These are phyloP conservation scores for Lepidostoma basale DNA, from an alignment of 1,140 invertebrate genomes.

Conservation along the genomic window DNA sequence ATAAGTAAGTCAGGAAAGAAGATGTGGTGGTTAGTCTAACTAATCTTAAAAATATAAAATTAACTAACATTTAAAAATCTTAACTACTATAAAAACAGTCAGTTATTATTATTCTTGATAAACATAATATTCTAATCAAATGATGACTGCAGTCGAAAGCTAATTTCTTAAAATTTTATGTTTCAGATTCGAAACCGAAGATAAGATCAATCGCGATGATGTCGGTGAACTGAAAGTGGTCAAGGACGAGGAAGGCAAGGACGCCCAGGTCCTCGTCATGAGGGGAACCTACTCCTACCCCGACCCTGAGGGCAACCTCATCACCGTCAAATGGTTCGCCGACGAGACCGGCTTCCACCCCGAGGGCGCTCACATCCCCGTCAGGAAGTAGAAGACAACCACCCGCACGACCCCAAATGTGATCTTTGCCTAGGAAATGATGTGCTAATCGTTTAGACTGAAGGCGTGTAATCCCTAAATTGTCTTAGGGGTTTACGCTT, in stretches of 20 bases:
- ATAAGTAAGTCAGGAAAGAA: no score
- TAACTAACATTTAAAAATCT: not conserved
- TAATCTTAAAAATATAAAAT: not conserved
- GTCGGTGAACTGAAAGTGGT: conserved; percentile 52
- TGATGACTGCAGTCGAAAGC: not conserved
- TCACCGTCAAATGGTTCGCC: conserved; percentile 59
- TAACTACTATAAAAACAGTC: not conserved
- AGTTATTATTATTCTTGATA: not conserved
- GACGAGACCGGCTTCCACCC: conserved; percentile 54
- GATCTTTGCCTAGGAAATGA: not conserved
- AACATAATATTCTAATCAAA: not conserved
- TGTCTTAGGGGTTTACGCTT: conserved; percentile 19
- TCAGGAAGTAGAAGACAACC: no score
- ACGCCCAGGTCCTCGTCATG: conserved; percentile 53
- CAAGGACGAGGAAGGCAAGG: conserved; percentile 57
- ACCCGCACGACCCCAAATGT: not conserved
- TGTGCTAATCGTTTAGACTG: not conserved
- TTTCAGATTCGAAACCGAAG: conserved; percentile 53
- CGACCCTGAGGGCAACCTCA: conserved; percentile 38
- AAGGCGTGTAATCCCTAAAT: conserved; percentile 18
- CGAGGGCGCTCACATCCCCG: conserved; percentile 47
- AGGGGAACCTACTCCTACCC: conserved; percentile 44
- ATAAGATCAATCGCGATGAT: conserved; percentile 51
- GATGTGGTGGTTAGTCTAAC: not conserved
- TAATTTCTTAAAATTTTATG: not conserved